Conservation (phyloP, 2,888 invertebrate genomes). For the Amphipoea oculea region DNA sequence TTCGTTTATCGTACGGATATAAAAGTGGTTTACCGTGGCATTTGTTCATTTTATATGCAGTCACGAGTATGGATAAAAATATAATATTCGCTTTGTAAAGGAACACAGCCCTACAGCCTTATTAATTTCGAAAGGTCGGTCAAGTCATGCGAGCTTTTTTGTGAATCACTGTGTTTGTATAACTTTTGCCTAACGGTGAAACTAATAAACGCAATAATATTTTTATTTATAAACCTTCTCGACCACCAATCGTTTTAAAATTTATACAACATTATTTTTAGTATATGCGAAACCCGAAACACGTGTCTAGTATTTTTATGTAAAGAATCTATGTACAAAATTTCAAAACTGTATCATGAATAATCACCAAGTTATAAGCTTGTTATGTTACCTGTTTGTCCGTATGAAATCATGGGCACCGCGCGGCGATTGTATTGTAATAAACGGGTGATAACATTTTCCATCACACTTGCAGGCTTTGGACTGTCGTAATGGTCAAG, state of each 20-base stretch:
- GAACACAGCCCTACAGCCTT: background rate
- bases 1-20: background rate
- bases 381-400: no score
- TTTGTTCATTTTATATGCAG: background rate
- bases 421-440: no score
- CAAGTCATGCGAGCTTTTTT: conserved; percentile 45
- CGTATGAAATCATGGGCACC: no score
- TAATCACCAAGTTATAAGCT: no score
- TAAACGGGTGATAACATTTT: no score
- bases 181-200: conserved; percentile 14
- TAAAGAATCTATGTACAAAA: no score
- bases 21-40: conserved; percentile 11
- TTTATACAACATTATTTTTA: no score
- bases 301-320: no score
- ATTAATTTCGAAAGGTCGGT: conserved; percentile 12
- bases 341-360: no score
- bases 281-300: no score
- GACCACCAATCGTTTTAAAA: background rate
- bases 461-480: no score
- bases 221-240: conserved; percentile 3
- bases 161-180: conserved; percentile 38
- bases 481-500: no score
- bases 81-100: conserved; percentile 6
- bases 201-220: background rate
- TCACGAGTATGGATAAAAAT: background rate